Evolutionary conservation across 2,888 invertebrate species (phyloP), one percentile per base, ranked within the genome.

Genomic region (Agriotes lineatus): DNA sequence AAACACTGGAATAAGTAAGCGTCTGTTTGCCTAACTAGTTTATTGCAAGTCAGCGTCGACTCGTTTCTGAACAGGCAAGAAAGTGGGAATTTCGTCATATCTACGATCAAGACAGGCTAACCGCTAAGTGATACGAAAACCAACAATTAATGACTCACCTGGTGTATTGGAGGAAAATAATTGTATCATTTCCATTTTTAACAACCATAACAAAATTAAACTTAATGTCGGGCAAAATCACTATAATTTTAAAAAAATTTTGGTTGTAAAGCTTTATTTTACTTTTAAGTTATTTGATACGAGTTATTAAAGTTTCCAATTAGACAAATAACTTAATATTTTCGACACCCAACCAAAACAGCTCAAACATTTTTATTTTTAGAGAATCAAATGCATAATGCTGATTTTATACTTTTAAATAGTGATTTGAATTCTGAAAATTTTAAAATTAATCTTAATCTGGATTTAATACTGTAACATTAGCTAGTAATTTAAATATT

Each of bases 141-240:
- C 48, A 22, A 48, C 22, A 61, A 61, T 61, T 61, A 61, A 37
- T 52, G 61, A 60, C 35, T 60, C 59, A 48, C 33, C 33, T 33
- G 19, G 44, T 50, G 48, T 52, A 61, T 39, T 22, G 44, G 12
- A 57, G 33, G 19, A 35, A 57, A 57, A 60, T 44, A 61, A 61
- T 39, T 61, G 50, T 61, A 52, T 61, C 61, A 61, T 61, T 50
- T 50, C 50, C 48, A 50, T 50, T 61, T 61, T 61, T 50, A 61
- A 61, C 52, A 22, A 61, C 50, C 50, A 37, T 48, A 61, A 61
- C 42, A 14, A 22, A 61, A 37, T 61, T 48, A 50, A 33, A 33
- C 33, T 61, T 61, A 37, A 35, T 59, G 45, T 57, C 20, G 20
- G 10, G 7, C 6, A 12, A 12, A 59, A 59, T 59, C 45, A 59